phyloP scores from a whole-genome alignment of 2,888 invertebrate genomes.

The Drosophila testacea region DNA sequence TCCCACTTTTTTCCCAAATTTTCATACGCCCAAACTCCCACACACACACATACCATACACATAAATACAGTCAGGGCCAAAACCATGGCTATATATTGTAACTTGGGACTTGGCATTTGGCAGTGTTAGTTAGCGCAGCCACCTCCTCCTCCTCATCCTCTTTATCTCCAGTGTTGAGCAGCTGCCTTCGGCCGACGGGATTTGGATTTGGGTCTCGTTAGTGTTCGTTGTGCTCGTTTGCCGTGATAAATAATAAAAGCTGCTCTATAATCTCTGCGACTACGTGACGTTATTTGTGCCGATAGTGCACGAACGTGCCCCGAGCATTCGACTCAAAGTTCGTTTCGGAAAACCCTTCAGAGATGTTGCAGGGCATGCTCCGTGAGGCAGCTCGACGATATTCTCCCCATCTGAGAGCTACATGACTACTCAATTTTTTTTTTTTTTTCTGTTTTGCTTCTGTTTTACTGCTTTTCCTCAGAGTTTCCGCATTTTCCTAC shows the following conservation, averaged over 20 bases:
- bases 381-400: constrained; percentile 36
- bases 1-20: background rate
- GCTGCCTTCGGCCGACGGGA: constrained; percentile 73
- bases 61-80: background rate
- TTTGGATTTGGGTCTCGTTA: constrained; percentile 77
- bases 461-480: constrained; percentile 35
- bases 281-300: constrained; percentile 85
- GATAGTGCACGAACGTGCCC: constrained; percentile 83
- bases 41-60: background rate
- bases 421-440: constrained; percentile 72
- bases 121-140: constrained; percentile 25
- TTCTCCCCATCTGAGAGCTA: constrained; percentile 50
- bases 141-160: background rate
- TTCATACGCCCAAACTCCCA: constrained; percentile 2
- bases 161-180: constrained; percentile 14
- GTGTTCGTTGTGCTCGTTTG: constrained; percentile 77
- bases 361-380: constrained; percentile 15
- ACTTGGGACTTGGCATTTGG: constrained; percentile 10
- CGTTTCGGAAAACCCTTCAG: constrained; percentile 14
- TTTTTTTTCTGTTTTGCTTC: background rate
- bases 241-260: constrained; percentile 83
- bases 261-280: constrained; percentile 85
- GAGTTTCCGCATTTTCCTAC: constrained; percentile 22
- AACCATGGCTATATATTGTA: constrained; percentile 12
- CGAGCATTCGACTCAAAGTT: constrained; percentile 44